Conservation (phyloP, 2,888 invertebrate species). For the Dolichopus griseipennis region DNA sequence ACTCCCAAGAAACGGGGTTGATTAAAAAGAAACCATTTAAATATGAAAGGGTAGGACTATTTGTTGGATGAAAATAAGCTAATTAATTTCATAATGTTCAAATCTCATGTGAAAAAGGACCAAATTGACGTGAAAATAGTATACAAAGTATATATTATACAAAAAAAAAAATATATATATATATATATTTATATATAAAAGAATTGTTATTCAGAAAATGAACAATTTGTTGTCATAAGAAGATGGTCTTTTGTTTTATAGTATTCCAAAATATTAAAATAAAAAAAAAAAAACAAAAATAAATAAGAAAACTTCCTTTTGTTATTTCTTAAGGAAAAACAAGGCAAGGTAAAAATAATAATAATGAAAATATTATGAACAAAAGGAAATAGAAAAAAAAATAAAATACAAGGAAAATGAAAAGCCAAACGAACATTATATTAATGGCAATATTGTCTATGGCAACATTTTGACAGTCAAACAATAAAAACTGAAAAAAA, state of each 20-base stretch:
- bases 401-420: neutral
- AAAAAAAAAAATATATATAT: too few relatives aligned
- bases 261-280: neutral
- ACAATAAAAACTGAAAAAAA: neutral
- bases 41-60: too few relatives aligned
- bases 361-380: neutral
- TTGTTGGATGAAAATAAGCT: too few relatives aligned
- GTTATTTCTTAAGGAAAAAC: neutral
- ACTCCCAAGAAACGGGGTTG: too few relatives aligned
- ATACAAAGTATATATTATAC: too few relatives aligned
- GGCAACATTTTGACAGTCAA: neutral
- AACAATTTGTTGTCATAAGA: neutral
- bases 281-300: neutral
- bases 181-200: too few relatives aligned
- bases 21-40: too few relatives aligned
- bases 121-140: too few relatives aligned
- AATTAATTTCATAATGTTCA: too few relatives aligned
- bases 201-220: neutral
- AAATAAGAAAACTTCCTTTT: neutral
- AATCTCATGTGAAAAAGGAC: too few relatives aligned
- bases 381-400: neutral
- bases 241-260: neutral
- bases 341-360: neutral
- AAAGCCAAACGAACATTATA: neutral
- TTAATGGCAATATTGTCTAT: neutral